Evolutionary conservation across 2,113 vertebrate genomes (phyloP).

Genomic region (Percina caprodes): DNA sequence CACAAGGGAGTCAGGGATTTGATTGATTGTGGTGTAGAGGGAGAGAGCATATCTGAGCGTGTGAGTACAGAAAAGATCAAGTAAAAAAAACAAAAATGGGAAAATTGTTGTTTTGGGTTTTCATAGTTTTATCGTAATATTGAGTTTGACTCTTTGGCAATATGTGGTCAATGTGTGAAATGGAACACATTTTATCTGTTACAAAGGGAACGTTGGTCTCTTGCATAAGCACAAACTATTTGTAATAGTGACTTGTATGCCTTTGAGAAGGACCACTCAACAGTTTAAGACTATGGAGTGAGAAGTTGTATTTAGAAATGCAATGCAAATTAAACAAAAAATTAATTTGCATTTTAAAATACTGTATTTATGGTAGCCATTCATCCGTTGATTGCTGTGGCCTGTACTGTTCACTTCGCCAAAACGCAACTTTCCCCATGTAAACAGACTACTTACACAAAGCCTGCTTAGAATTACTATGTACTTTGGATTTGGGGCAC

Average conservation of each 20-base stretch:
- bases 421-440: not conserved
- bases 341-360: not conserved
- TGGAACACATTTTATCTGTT: conserved; percentile 21
- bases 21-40: conserved; percentile 56
- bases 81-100: not conserved
- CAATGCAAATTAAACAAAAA: too few relatives aligned
- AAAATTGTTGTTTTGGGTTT: conserved; percentile 3
- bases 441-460: not conserved
- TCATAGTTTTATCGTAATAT: not conserved
- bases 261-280: not conserved
- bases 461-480: not conserved
- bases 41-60: conserved; percentile 40
- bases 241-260: not conserved
- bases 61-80: not conserved
- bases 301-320: not conserved
- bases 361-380: not conserved
- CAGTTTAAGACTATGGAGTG: not conserved
- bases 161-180: conserved; percentile 19
- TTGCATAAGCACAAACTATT: conserved; percentile 26
- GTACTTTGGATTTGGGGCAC: not conserved
- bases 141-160: conserved; percentile 27
- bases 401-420: not conserved
- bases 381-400: not conserved
- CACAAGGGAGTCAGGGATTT: not conserved
- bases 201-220: conserved; percentile 10